Conservation (phyloP, 2,113 vertebrate species). For the Hippocampus zosterae region DNA sequence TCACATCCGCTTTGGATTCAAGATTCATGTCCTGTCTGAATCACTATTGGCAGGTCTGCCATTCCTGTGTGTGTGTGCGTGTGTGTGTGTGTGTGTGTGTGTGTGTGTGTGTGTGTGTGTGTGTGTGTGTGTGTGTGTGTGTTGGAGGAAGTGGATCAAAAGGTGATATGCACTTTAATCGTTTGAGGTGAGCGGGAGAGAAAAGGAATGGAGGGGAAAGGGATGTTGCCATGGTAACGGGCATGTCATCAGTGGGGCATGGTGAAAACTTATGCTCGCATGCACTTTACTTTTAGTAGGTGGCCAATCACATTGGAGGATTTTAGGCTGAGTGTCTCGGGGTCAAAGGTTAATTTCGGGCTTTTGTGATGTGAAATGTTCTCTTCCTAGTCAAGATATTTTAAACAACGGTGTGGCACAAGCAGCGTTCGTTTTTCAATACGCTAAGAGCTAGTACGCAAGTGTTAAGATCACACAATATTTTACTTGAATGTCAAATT, state of each 20-base stretch:
- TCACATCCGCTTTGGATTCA: too few relatives aligned
- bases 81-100: background rate
- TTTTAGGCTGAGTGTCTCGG: slow-evolving; percentile 3
- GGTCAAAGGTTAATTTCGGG: slow-evolving; percentile 12
- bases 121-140: background rate
- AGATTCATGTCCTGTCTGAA: too few relatives aligned
- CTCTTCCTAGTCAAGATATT: background rate
- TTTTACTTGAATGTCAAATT: background rate
- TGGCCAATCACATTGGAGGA: background rate
- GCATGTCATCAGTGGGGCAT: slow-evolving; percentile 25
- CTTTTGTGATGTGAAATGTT: background rate
- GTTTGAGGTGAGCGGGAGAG: slow-evolving; percentile 34
- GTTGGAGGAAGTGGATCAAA: background rate
- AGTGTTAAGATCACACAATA: background rate
- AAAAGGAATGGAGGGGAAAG: slow-evolving; percentile 20
- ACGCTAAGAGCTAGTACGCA: background rate
- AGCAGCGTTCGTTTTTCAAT: background rate
- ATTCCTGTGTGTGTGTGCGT: slow-evolving; percentile 5
- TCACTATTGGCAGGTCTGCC: background rate
- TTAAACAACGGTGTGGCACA: background rate
- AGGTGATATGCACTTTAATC: slow-evolving; percentile 15
- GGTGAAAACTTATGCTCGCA: slow-evolving; percentile 8
- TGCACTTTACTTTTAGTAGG: background rate
- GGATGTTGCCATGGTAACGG: slow-evolving; percentile 58
- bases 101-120: slow-evolving; percentile 9